phyloP scores from a whole-genome alignment of 1,140 invertebrate species.

The Gonatopus flavifemur region DNA sequence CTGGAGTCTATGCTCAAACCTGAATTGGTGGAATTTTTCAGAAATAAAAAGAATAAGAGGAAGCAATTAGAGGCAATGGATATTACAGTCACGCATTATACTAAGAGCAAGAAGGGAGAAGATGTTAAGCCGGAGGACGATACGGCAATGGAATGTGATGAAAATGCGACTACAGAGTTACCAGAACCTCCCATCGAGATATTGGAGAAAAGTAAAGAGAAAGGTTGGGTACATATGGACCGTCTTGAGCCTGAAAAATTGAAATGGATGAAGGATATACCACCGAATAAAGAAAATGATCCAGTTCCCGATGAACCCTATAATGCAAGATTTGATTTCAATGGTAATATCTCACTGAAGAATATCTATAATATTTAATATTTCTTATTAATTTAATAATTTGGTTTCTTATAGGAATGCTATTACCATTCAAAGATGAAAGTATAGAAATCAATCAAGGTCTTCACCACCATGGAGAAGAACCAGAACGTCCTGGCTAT shows the following conservation, averaged over 20 bases:
- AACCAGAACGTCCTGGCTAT: conserved; percentile 87
- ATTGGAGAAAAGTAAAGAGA: conserved; percentile 62
- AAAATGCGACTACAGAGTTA: conserved; percentile 24
- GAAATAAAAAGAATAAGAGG: conserved; percentile 58
- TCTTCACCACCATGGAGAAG: conserved; percentile 89
- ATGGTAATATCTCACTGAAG: conserved; percentile 49
- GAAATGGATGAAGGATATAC: conserved; percentile 78
- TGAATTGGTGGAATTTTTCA: conserved; percentile 68
- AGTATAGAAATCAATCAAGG: conserved; percentile 63
- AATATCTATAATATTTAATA: background rate
- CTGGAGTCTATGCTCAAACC: conserved; percentile 68
- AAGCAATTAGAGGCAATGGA: conserved; percentile 17
- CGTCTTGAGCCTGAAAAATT: conserved; percentile 80
- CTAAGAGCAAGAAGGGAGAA: conserved; percentile 10
- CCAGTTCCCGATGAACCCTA: conserved; percentile 60
- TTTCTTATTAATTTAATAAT: conserved; percentile 24
- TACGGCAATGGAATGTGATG: conserved; percentile 21
- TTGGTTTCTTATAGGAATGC: conserved; percentile 61
- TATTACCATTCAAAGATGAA: conserved; percentile 71
- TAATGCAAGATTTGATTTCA: conserved; percentile 70
- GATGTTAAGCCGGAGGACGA: conserved; percentile 13
- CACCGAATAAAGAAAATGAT: conserved; percentile 48
- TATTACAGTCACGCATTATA: background rate
- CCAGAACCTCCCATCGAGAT: conserved; percentile 62
- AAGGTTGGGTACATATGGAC: conserved; percentile 82